Evolutionary conservation across 30 jellyfish, hydroid and myxozoan species (phyloP), one percentile per base, ranked within the genome.

Genomic region (Hydractinia echinata): DNA sequence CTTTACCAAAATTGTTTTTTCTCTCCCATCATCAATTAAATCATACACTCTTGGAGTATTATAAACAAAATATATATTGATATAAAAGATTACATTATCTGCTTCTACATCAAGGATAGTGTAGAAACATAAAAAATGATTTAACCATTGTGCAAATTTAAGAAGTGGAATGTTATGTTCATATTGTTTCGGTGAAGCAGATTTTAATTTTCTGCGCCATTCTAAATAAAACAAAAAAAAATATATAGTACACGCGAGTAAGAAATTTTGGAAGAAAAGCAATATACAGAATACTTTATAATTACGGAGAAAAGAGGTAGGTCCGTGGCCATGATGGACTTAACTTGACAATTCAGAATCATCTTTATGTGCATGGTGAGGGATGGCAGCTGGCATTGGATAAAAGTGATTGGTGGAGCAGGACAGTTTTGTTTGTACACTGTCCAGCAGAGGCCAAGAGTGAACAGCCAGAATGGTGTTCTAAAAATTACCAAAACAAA

Each of bases 291-390:
- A 13, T 10, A 10, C 19, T 10, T 10, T 18, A 66, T 14, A 10
- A 53, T 79, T 96, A 66, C 77, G 88, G 97, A 21, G 99, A 97
- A 83, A 97, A 94, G 19, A 95, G 72, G 5, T 96, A 97, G 15
- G 99, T 94, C 61, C 79, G 84, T 48, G 99, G 99, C 96, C 96
- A 94, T 5, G 99, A 94, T 62, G 99, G 99, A 79, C 99, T 94
- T 72, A 88, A 30, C 85, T 82, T 5, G 88, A 88, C 84, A 51
- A 79, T 73, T 91, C 96, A 16, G 83, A 85, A 72, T 94, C 99
- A 19, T 94, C 99, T 54, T 94, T 95, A 74, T 84, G 85, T 6
- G 98, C 96, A 94, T 5, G 96, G 96, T 6, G 92, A 93, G 11
- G 99, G 96, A 18, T 95, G 85, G 81, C 83, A 7, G 94, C 94